A percentile compares a stretch with the other conserved stretches of the same genome.
Conservation (phyloP, 2,113 vertebrate species). For the Phodopus roborovskii region DNA sequence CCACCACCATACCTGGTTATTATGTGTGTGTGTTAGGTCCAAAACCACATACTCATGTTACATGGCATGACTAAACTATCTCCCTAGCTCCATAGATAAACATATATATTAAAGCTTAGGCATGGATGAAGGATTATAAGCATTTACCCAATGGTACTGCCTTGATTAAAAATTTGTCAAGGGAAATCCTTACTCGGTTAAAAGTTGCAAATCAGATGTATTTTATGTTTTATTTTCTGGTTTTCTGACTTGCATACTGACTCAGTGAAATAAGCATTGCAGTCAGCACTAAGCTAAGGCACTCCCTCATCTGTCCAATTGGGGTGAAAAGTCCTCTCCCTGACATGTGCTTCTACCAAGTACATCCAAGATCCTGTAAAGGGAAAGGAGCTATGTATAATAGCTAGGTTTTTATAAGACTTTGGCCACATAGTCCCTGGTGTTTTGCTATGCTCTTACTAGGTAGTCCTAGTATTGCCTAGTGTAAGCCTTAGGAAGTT, state of each 20-base stretch:
- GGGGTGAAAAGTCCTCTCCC: background rate
- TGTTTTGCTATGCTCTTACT: background rate
- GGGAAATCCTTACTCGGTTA: background rate
- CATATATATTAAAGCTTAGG: background rate
- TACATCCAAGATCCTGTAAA: background rate
- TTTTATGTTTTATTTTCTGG: background rate
- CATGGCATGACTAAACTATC: background rate
- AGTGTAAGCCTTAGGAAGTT: background rate
- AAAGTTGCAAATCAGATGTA: background rate
- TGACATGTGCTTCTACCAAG: background rate
- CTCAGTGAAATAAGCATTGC: background rate
- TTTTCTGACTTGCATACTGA: conserved; percentile 13
- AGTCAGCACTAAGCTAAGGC: background rate
- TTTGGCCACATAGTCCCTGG: background rate
- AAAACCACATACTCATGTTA: background rate
- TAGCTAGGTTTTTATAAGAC: background rate
- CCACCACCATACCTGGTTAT: background rate
- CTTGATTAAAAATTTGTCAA: background rate
- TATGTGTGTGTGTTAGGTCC: background rate
- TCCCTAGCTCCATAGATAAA: background rate
- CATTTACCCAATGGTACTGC: background rate
- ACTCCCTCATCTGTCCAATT: background rate
- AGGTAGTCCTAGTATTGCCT: background rate
- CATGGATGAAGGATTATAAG: background rate
- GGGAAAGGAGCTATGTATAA: background rate